These are phyloP conservation scores for Stenichneumon culpator DNA, from an alignment of 2,888 invertebrate genomes.

Conservation along the genomic window DNA sequence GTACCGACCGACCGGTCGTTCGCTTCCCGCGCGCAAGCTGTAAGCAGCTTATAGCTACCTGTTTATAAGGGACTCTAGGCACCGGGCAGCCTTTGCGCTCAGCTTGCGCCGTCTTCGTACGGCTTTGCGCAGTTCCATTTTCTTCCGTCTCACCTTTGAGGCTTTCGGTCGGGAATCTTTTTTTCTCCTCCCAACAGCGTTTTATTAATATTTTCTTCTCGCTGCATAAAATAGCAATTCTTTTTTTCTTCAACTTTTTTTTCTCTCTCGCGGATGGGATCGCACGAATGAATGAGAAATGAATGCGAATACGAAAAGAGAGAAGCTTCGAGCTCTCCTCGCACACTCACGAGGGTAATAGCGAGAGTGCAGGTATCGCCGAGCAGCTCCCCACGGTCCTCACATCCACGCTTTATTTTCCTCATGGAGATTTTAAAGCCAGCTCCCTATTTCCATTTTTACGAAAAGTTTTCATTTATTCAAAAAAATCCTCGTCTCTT, in stretches of 20 bases:
- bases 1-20: conserved; percentile 4
- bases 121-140: conserved; percentile 12
- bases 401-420: conserved; percentile 17
- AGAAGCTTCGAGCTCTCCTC: not conserved
- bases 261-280: not conserved
- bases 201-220: conserved; percentile 9
- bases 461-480: conserved; percentile 1
- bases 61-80: conserved; percentile 23
- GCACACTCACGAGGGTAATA: not conserved
- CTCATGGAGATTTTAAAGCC: conserved; percentile 39
- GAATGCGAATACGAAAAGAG: conserved; percentile 5
- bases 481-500: not conserved
- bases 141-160: not conserved
- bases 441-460: conserved; percentile 37
- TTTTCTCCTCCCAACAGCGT: not conserved
- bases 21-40: not conserved
- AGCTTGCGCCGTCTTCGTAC: conserved; percentile 6
- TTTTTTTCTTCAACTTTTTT: not conserved
- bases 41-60: conserved; percentile 51
- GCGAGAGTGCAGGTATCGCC: not conserved
- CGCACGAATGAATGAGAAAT: conserved; percentile 20
- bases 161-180: not conserved
- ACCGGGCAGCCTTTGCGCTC: conserved; percentile 6
- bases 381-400: not conserved
- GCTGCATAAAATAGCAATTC: conserved; percentile 4